Percentiles rank a stretch among this genome's conserved stretches.
These are phyloP conservation scores for Neodiprion lecontei DNA, from an alignment of 1,140 invertebrate species.

Conservation along the genomic window DNA sequence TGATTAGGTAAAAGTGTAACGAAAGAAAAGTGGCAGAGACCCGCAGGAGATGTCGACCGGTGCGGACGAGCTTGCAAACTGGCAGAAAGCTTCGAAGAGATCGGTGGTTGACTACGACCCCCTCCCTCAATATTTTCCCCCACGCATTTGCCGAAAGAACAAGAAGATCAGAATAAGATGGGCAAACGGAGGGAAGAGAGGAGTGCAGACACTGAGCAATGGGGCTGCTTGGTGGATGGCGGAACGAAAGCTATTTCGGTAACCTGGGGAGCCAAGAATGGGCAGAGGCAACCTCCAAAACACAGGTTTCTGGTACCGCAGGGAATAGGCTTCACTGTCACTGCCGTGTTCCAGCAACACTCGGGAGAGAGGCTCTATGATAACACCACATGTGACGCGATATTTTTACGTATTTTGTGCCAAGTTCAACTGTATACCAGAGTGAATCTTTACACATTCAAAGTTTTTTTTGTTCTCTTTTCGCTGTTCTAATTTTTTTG, in stretches of 20 bases:
- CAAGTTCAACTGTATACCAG: not conserved
- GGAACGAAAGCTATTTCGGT: conserved; percentile 58
- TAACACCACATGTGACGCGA: not conserved
- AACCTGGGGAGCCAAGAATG: conserved; percentile 62
- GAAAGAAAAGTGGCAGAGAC: conserved; percentile 17
- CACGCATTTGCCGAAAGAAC: conserved; percentile 9
- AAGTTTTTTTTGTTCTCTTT: too few species aligned
- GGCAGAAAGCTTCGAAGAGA: conserved; percentile 24
- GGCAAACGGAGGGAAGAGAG: conserved; percentile 16
- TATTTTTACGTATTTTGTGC: not conserved
- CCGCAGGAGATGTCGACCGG: conserved; percentile 38
- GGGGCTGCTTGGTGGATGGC: conserved; percentile 32
- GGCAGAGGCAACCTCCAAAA: conserved; percentile 47
- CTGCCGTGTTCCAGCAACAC: not conserved
- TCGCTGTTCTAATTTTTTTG: too few species aligned
- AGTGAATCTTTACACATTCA: too few species aligned
- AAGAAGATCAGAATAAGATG: conserved; percentile 23
- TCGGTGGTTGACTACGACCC: conserved; percentile 33
- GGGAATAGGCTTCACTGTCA: conserved; percentile 1
- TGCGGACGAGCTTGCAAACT: conserved; percentile 42
- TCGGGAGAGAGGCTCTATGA: not conserved
- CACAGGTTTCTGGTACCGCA: not conserved
- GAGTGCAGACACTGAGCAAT: conserved; percentile 26
- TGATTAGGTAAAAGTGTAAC: not conserved
- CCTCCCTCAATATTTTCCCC: conserved; percentile 32